Conservation (phyloP, 1,140 invertebrate genomes). For the Penaeus japonicus region DNA sequence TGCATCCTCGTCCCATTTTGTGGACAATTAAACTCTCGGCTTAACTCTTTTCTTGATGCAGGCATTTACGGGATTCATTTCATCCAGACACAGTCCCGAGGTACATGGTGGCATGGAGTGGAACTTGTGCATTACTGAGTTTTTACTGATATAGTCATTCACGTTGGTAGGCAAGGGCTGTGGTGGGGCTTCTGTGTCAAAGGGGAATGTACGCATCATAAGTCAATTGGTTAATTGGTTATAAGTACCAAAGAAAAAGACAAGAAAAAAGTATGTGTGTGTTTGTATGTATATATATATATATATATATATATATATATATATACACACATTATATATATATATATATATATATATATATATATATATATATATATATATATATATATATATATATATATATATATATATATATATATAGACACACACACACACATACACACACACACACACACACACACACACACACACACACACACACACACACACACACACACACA, state of each 20-base stretch:
- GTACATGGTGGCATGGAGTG: neutral
- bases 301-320: too few relatives aligned
- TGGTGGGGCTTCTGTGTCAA: too few relatives aligned
- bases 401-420: neutral
- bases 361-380: too few relatives aligned
- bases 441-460: too few relatives aligned
- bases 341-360: too few relatives aligned
- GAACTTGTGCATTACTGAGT: neutral
- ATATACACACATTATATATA: too few relatives aligned
- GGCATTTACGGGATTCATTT: constrained; percentile 13
- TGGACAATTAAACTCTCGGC: neutral
- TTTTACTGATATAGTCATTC: neutral
- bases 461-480: too few relatives aligned
- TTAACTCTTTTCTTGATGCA: neutral
- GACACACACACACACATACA: neutral
- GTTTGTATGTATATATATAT: neutral
- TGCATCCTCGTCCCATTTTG: too few relatives aligned
- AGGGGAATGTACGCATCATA: too few relatives aligned
- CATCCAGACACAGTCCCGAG: neutral
- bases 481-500: too few relatives aligned
- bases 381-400: neutral
- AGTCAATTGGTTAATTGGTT: neutral
- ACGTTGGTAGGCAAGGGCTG: too few relatives aligned
- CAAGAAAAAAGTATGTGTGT: neutral
- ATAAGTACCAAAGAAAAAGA: neutral